Percentiles rank a stretch among this genome's conserved stretches.
Conservation (phyloP, 2,797 vertebrate species). For the Chelon auratus region DNA sequence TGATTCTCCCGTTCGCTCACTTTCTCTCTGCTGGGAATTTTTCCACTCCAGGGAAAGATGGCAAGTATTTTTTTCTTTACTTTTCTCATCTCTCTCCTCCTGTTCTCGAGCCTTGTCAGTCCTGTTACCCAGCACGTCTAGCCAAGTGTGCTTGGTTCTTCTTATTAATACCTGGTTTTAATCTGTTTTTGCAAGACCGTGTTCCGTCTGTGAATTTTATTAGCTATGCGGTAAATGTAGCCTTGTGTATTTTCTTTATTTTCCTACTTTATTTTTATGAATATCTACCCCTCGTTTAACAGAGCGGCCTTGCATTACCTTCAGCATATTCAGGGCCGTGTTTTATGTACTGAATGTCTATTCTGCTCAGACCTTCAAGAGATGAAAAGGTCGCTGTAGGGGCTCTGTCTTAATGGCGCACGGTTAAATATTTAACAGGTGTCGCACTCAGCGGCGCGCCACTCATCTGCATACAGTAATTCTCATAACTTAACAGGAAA, state of each 20-base stretch:
- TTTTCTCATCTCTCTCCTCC: constrained; percentile 85
- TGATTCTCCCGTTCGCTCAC: constrained; percentile 66
- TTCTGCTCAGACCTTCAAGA: constrained; percentile 4
- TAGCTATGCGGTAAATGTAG: constrained; percentile 1
- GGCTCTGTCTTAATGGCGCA: constrained; percentile 3
- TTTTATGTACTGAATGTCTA: constrained; percentile 7
- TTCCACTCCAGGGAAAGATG: constrained; percentile 86
- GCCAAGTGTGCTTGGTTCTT: constrained; percentile 31
- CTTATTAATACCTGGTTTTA: constrained; percentile 24
- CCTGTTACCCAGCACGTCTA: constrained; percentile 48
- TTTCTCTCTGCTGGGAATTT: constrained; percentile 86
- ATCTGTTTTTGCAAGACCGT: constrained; percentile 3
- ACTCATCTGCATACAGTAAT: constrained; percentile 27
- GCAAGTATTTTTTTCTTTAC: constrained; percentile 82
- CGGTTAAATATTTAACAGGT: constrained; percentile 46
- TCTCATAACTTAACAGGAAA: constrained; percentile 12
- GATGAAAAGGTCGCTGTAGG: constrained; percentile 19
- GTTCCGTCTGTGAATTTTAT: constrained; percentile 13
- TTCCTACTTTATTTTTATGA: not conserved
- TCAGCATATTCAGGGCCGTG: not conserved
- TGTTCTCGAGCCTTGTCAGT: constrained; percentile 79
- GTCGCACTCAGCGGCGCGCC: constrained; percentile 12
- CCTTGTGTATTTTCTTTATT: not conserved
- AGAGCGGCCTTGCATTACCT: not conserved
- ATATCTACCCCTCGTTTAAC: not conserved